Evolutionary conservation across 2,888 invertebrate genomes (phyloP), one percentile per base, ranked within the genome.

Genomic region (Eilema caniola): DNA sequence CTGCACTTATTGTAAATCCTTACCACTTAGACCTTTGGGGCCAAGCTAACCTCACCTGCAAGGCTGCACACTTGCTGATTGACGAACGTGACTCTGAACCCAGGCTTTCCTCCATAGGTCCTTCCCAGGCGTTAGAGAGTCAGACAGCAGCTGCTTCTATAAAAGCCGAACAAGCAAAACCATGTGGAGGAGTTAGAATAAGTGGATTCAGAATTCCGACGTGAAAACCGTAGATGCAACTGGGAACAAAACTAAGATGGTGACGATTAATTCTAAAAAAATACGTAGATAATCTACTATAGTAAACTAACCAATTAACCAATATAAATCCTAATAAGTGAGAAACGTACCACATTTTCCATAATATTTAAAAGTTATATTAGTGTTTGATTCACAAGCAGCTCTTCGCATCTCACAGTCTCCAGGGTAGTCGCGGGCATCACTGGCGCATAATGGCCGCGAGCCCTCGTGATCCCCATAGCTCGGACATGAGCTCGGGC

Each of bases 401-500:
- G 97, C 96, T 78, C 97, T 96, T 84, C 97, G 96, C 93, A 99
- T 96, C 89, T 98, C 97, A 95, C 99, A 99, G 82, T 97, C 97
- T 87, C 97, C 98, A 71, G 96, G 96, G 91, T 99, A 99, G 89
- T 98, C 98, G 76, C 96, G 95, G 12, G 98, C 98, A 93, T 99
- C 98, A 86, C 97, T 95, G 89, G 98, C 98, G 91, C 98, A 98
- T 63, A 98, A 97, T 1, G 98, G 97, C 69, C 97, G 95, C 53
- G 97, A 97, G 72, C 97, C 97, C 79, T 97, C 96, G 93, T 97
- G 97, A 93, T 98, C 98, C 8, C 98, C 98, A 92, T 97, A 98
- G 89, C 96, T 97, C 69, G 97, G 97, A 89, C 98, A 98, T 75
- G 96, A 96, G 70, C 96, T 96, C 61, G 97, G 97, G 87, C 98